A percentile compares a stretch with the other conserved stretches of the same genome.
Evolutionary conservation across 1,140 invertebrate species (phyloP).

Genomic region (Paramacrobiotus metropolitanus): DNA sequence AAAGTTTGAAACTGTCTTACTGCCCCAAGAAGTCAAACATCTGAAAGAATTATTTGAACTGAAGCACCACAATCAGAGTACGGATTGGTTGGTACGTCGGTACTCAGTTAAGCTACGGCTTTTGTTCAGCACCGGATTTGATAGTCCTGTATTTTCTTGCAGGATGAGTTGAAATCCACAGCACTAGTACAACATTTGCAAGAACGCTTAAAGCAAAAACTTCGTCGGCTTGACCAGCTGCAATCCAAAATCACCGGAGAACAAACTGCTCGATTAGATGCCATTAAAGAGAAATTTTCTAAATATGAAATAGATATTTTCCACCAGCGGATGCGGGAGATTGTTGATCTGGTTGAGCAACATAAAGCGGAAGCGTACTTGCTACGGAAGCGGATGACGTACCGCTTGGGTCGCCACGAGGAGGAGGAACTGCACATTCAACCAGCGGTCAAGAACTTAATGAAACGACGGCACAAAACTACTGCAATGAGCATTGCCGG

Average conservation of each 20-base stretch:
- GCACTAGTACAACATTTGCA: too few species aligned
- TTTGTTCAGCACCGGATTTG: too few species aligned
- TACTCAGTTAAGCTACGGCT: too few species aligned
- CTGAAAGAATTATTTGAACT: too few species aligned
- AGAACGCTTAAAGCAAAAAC: background rate
- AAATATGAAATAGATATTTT: background rate
- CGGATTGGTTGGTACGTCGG: too few species aligned
- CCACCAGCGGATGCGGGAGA: background rate
- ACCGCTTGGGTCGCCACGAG: background rate
- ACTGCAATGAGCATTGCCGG: background rate
- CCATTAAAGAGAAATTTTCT: too few species aligned
- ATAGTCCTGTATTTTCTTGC: too few species aligned
- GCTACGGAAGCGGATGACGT: background rate
- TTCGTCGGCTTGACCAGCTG: background rate
- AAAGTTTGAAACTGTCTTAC: background rate
- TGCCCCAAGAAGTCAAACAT: background rate
- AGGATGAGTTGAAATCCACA: too few species aligned
- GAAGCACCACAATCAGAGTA: too few species aligned
- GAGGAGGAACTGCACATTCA: background rate
- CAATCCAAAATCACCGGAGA: background rate
- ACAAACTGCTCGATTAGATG: background rate
- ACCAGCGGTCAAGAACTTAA: background rate
- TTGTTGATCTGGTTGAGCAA: background rate
- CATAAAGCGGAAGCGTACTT: slow-evolving; percentile 1
- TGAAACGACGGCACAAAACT: background rate